A percentile compares a stretch with the other conserved stretches of the same genome.
These are phyloP conservation scores for Sebastes taczanowskii DNA, from an alignment of 2,797 vertebrate genomes.

Conservation along the genomic window DNA sequence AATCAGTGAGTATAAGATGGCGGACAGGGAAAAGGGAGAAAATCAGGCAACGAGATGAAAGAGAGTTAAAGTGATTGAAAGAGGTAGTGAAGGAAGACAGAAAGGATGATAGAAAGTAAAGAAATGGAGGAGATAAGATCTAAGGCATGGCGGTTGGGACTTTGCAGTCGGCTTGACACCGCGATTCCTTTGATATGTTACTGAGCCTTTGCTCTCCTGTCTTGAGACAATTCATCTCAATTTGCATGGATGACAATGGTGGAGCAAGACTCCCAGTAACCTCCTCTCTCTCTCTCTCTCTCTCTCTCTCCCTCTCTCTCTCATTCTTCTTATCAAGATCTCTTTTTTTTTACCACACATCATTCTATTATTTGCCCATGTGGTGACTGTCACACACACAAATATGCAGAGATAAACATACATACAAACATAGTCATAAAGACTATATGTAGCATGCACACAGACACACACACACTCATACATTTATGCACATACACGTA, in stretches of 20 bases:
- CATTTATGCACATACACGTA: no score
- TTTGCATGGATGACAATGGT: constrained; percentile 23
- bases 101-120: background rate
- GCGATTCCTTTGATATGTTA: constrained; percentile 25
- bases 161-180: background rate
- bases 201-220: constrained; percentile 12
- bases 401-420: no score
- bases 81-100: background rate
- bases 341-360: background rate
- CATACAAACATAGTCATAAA: no score
- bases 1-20: background rate
- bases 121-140: constrained; percentile 4
- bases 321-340: background rate
- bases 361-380: background rate
- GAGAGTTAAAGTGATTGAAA: constrained; percentile 4
- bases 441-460: no score
- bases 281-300: no score
- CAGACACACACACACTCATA: no score
- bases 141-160: background rate
- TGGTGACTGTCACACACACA: background rate
- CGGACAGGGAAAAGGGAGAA: background rate
- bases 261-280: background rate
- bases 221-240: constrained; percentile 32
- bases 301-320: no score
- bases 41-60: background rate